Evolutionary conservation across 2,113 vertebrate species (phyloP), one percentile per base, ranked within the genome.

Genomic region (Nerophis lumbriciformis): DNA sequence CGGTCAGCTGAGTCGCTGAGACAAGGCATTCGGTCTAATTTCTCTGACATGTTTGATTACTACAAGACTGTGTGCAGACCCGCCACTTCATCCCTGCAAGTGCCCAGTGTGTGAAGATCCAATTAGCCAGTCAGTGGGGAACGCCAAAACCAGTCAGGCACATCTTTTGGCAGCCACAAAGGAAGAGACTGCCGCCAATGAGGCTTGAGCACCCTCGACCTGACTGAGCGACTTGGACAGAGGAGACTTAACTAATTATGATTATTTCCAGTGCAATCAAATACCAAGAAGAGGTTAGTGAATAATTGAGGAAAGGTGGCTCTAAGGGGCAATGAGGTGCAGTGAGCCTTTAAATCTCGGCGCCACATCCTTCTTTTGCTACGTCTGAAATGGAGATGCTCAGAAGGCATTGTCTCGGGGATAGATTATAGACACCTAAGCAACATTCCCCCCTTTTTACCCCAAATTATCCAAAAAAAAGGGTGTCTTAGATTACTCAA

Each of bases 101-200:
- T 77, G 82, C 74, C 76, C 80, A 76, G 81, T 81, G 93, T 92
- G 93, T 93, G 90, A 94, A 94, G 92, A 94, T 94, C 94, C 94
- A 94, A 96, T 97, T 95, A 96, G 90, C 90, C 92, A 89, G 89
- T 90, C 89, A 88, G 88, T 6, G 82, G 86, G 79, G 85, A 87
- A 68, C 44, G 68, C 81, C 79, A 63, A 76, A 83, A 83, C 81
- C 93, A 93, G 92, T 94, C 92, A 88, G 86, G 52, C 90, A 82
- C 82, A 92, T 83, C 91, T 75, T 51, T 87, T 78, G 83, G 85
- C 87, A 79, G 78, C 65, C 50, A 62, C 73, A 74, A 85, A 86
- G 68, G 83, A 73, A 88, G 72, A 86, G 89, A 85, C 69, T 78
- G 88, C 86, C 84, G 85, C 86, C 87, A 66, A 47, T 48, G 51